phyloP scores from a whole-genome alignment of 2,113 vertebrate genomes.

The Varanus komodoensis region DNA sequence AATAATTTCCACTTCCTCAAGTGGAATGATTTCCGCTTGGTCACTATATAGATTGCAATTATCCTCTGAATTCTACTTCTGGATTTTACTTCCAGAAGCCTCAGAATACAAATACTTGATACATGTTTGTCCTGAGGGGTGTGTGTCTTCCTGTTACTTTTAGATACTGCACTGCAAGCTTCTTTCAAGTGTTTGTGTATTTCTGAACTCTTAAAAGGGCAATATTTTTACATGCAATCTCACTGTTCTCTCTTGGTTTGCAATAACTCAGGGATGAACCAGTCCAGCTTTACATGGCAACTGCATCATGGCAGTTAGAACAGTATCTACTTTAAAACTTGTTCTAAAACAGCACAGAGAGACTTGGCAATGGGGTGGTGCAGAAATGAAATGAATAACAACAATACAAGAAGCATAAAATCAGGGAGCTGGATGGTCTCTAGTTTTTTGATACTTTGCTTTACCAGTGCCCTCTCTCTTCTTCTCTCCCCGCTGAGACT shows the following conservation, averaged over 20 bases:
- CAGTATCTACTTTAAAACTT: background rate
- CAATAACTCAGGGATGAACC: background rate
- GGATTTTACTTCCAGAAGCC: background rate
- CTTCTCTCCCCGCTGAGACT: background rate
- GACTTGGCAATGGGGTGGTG: too few species aligned
- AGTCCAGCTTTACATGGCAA: background rate
- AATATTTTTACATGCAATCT: background rate
- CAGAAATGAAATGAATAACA: too few species aligned
- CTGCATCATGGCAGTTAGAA: background rate
- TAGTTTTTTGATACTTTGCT: background rate
- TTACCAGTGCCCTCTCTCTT: background rate
- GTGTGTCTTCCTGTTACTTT: background rate
- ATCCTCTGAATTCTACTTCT: background rate
- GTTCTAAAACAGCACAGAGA: background rate
- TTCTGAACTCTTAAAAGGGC: background rate
- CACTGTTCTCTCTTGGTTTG: background rate
- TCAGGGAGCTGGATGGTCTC: background rate
- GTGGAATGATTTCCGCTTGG: background rate
- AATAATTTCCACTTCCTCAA: background rate
- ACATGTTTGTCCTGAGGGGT: background rate
- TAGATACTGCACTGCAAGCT: background rate
- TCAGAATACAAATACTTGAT: background rate
- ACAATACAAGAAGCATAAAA: background rate
- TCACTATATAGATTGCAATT: background rate
- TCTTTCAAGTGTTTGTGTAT: background rate